phyloP scores from a whole-genome alignment of 2,113 vertebrate species.

The Smithornis capensis region DNA sequence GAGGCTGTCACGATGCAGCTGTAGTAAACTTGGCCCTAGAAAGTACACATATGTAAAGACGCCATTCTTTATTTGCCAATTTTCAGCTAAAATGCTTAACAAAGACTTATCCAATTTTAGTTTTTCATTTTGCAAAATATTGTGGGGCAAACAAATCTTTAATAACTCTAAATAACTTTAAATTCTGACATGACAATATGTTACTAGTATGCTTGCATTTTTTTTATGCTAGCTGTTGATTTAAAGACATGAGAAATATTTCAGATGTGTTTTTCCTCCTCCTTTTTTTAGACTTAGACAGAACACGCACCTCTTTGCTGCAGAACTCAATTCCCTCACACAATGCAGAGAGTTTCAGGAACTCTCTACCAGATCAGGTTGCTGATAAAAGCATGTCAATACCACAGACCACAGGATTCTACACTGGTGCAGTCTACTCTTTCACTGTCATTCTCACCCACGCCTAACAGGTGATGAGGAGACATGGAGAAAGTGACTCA shows the following conservation, averaged over 20 bases:
- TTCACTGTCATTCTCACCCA: neutral
- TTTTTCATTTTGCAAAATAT: neutral
- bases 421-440: neutral
- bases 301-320: neutral
- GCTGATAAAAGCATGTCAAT: neutral
- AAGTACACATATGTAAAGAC: neutral
- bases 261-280: neutral
- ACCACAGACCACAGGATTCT: neutral
- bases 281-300: neutral
- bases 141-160: neutral
- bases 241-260: neutral
- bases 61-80: neutral
- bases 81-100: neutral
- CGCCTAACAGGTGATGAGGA: neutral
- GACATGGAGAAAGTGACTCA: neutral
- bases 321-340: neutral
- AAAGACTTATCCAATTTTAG: neutral
- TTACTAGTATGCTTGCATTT: neutral
- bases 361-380: neutral
- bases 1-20: neutral
- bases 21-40: neutral
- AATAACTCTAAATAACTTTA: neutral
- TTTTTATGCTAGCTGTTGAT: neutral
- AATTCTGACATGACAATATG: neutral
- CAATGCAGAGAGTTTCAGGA: conserved; percentile 28